Conservation (phyloP, 2,113 vertebrate species). For the Riparia riparia region DNA sequence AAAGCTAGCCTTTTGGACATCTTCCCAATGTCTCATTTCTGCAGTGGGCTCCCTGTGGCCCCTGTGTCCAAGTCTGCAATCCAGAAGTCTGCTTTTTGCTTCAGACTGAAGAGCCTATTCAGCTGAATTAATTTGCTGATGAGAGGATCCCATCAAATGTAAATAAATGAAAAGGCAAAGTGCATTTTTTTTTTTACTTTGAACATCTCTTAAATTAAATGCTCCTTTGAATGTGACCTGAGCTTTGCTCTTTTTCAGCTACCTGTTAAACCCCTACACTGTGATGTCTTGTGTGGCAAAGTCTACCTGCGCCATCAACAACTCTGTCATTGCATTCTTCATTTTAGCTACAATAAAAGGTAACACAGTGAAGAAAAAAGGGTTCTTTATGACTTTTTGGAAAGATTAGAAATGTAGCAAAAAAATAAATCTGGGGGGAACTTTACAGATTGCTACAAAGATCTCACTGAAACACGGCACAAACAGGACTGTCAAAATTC, state of each 20-base stretch:
- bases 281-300: constrained; percentile 96
- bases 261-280: constrained; percentile 95
- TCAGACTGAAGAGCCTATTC: neutral
- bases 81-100: neutral
- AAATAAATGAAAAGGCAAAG: neutral
- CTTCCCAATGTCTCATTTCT: neutral
- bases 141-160: neutral
- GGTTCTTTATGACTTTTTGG: neutral
- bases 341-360: constrained; percentile 93
- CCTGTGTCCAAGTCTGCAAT: neutral
- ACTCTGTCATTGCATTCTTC: constrained; percentile 90
- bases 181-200: neutral
- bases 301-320: constrained; percentile 95
- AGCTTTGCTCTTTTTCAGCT: constrained; percentile 79
- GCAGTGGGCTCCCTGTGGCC: neutral
- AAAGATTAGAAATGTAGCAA: neutral
- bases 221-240: neutral
- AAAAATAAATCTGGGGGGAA: neutral
- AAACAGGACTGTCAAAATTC: neutral
- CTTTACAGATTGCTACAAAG: neutral
- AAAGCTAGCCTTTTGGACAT: neutral
- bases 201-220: neutral
- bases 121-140: neutral
- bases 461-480: neutral
- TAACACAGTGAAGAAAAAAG: constrained; percentile 44